A percentile compares a stretch with the other conserved stretches of the same genome.
These are phyloP conservation scores for Thelaira solivaga DNA, from an alignment of 2,888 invertebrate species.

Conservation along the genomic window DNA sequence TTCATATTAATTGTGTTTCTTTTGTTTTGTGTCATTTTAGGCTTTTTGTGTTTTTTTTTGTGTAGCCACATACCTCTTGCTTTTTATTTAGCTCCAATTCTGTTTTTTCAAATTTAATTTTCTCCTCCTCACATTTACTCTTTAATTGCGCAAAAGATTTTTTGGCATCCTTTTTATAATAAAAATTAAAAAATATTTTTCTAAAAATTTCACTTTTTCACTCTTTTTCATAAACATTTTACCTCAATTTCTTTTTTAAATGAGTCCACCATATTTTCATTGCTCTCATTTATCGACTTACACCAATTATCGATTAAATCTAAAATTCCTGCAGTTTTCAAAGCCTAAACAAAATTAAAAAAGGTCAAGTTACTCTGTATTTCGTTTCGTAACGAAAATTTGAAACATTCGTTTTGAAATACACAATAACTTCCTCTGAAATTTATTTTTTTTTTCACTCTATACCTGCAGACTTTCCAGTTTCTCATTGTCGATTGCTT, in stretches of 20 bases:
- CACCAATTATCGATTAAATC: constrained; percentile 48
- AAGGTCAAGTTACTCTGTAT: too few species aligned
- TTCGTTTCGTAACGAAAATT: too few species aligned
- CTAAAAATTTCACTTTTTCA: not conserved
- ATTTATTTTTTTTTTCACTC: too few species aligned
- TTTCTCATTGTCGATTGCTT: constrained; percentile 16
- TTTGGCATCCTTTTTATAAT: constrained; percentile 39
- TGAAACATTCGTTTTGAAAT: too few species aligned
- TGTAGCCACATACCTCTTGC: too few species aligned
- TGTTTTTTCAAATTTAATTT: constrained; percentile 26
- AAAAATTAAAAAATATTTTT: not conserved
- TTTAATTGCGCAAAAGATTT: constrained; percentile 46
- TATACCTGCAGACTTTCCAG: constrained; percentile 60
- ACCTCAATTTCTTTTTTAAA: constrained; percentile 62
- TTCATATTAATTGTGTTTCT: too few species aligned
- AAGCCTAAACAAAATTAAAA: constrained; percentile 25
- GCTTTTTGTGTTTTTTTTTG: too few species aligned
- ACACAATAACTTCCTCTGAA: too few species aligned
- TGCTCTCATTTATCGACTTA: not conserved
- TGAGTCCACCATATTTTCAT: constrained; percentile 24
- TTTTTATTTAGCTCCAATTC: constrained; percentile 39
- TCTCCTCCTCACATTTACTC: constrained; percentile 38
- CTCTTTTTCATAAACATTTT: not conserved
- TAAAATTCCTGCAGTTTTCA: constrained; percentile 45
- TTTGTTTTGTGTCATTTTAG: too few species aligned